Percentiles rank a stretch among this genome's conserved stretches.
Evolutionary conservation across 2,797 vertebrate genomes (phyloP).

Genomic region (Poecilia gillii): DNA sequence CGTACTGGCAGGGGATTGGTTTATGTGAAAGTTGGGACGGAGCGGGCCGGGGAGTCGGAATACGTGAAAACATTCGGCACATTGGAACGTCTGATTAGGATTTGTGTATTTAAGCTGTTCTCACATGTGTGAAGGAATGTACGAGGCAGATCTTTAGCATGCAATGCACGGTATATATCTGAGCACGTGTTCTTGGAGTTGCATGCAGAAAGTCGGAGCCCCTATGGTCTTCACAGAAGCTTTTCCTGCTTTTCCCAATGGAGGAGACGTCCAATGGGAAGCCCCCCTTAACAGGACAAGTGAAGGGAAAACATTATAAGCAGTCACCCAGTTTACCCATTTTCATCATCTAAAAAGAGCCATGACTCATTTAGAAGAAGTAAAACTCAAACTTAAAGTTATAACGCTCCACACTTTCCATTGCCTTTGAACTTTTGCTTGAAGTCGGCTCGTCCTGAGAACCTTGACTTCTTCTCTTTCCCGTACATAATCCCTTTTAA

Average conservation of each 20-base stretch:
- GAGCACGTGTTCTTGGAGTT: conserved; percentile 33
- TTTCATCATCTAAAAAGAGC: not conserved
- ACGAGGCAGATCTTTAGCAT: conserved; percentile 49
- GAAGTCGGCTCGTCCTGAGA: not conserved
- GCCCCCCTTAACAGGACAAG: conserved; percentile 57
- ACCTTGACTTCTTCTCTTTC: not conserved
- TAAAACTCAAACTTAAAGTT: not conserved
- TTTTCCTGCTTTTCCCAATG: conserved; percentile 50
- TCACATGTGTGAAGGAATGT: conserved; percentile 10
- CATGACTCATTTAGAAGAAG: not conserved
- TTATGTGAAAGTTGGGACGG: conserved; percentile 17
- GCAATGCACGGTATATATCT: conserved; percentile 29
- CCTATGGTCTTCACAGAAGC: conserved; percentile 52
- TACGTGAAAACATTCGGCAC: conserved; percentile 48
- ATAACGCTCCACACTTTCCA: not conserved
- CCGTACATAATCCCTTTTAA: not conserved
- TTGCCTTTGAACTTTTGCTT: not conserved
- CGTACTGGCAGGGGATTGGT: conserved; percentile 50
- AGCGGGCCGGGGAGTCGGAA: not conserved
- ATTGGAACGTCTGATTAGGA: conserved; percentile 53
- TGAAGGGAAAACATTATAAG: conserved; percentile 66
- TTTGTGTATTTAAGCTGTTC: conserved; percentile 28
- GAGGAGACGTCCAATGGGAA: conserved; percentile 73
- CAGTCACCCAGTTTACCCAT: conserved; percentile 51
- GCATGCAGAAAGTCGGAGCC: conserved; percentile 44